Base-by-base conservation (phyloP, 2,888 invertebrate genomes). In the Eilema caniola region DNA sequence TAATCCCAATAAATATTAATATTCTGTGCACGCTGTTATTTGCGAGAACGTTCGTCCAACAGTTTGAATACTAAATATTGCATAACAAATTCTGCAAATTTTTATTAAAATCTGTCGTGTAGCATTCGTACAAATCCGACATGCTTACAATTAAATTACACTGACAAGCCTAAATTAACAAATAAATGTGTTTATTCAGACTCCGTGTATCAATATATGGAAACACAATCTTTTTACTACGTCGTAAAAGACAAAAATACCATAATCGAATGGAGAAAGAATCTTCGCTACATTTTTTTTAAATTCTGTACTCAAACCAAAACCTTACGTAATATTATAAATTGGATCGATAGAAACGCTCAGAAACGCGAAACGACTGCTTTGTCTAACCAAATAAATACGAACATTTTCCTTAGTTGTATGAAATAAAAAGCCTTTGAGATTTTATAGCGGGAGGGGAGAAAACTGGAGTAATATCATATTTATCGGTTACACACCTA, bases 371-470 rank as follows among this genome's bases (percentile, higher is more conserved):
- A 66, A 68, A 66, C 71, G 66, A 69, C 61, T 41, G 62, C 69
- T 68, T 69, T 67, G 60, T 74, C 71, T 73, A 66, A 68, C 74
- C 72, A 75, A 75, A 80, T 69, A 69, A 66, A 59, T 56, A 70
- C 63, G 64, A 77, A 23, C 62, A 63, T 69, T 69, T 75, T 73
- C 73, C 67, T 71, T 59, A 70, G 37, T 74, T 60, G 70, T 68
- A 73, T 60, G 66, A 74, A 74, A 79, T 73, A 72, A 76, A 84
- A 83, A 81, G 68, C 79, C 74, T 79, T 79, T 71, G 72, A 79
- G 81, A 83, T 83, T 82, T 84, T 85, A 87, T 84, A 83, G 85
- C 81, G 82, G 77, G 82, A 79, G 82, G 81, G 81, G 77, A 73
- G 76, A 59, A 24, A 25, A 62, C 61, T 37, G 28, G 14, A 69